Evolutionary conservation across 1,140 invertebrate species (phyloP), one percentile per base, ranked within the genome.

Genomic region (Limonius californicus): DNA sequence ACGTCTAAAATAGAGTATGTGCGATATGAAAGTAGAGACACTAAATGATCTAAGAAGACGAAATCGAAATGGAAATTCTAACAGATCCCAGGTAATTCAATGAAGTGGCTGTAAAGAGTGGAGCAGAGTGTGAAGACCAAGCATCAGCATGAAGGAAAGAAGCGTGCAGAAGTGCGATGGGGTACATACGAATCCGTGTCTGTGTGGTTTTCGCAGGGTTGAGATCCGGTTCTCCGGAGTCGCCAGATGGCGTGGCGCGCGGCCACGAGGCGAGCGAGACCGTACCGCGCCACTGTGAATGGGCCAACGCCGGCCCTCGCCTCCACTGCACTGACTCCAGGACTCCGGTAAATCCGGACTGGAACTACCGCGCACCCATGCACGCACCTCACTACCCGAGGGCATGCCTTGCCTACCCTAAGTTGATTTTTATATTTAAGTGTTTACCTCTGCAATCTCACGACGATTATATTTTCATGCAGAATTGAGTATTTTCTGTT

Each of bases 201-300:
- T 71, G 78, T 80, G 70, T 78, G 78, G 76, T 82, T 80, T 69
- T 81, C 78, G 59, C 80, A 78, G 60, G 82, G 81, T 72, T 84
- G 82, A 57, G 81, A 83, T 71, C 81, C 82, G 64, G 82, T 80
- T 55, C 83, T 78, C 67, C 83, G 79, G 70, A 84, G 78, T 69
- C 83, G 80, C 82, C 83, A 85, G 78, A 84, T 82, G 80, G 83
- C 84, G 79, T 84, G 82, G 76, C 83, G 82, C 62, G 83, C 82
- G 72, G 83, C 82, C 80, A 84, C 83, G 71, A 84, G 81, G 74
- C 84, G 80, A 73, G 82, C 82, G 73, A 84, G 80, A 64, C 82
- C 81, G 82, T 84, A 81, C 66, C 82, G 81, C 79, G 83, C 83
- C 84, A 84, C 82, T 67, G 64, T 76, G 73, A 68, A 62, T 59